Evolutionary conservation across 2,888 invertebrate genomes (phyloP).

Genomic region (Trypoxylon attenuatum): DNA sequence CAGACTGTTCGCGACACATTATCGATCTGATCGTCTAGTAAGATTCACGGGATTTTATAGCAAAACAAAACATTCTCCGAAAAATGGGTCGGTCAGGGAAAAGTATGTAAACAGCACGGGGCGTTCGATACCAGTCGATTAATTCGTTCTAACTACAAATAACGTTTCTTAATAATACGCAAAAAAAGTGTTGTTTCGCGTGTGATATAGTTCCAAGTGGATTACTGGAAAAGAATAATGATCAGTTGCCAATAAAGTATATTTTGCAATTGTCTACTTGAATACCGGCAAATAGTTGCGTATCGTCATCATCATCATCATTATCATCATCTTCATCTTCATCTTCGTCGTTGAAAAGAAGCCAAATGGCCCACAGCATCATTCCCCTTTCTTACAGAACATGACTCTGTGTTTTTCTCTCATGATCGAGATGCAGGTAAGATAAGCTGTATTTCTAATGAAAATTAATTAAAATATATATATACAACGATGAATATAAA

Average conservation of each 20-base stretch:
- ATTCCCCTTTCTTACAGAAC: constrained; percentile 5
- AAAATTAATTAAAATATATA: constrained; percentile 65
- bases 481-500: constrained; percentile 71
- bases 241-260: constrained; percentile 43
- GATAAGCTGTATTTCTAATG: constrained; percentile 66
- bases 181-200: too few relatives aligned
- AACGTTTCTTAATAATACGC: not conserved
- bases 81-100: too few relatives aligned
- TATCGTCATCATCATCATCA: constrained; percentile 20
- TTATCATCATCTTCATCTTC: too few relatives aligned
- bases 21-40: constrained; percentile 65
- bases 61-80: too few relatives aligned
- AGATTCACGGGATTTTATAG: too few relatives aligned
- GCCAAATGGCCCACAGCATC: not conserved
- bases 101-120: too few relatives aligned
- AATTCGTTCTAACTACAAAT: not conserved
- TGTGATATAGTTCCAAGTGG: not conserved
- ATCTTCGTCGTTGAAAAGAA: too few relatives aligned
- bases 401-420: not conserved
- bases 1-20: constrained; percentile 67
- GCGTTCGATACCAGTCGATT: too few relatives aligned
- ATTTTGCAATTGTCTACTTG: constrained; percentile 33
- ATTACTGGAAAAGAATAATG: constrained; percentile 35
- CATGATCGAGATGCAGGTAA: constrained; percentile 50
- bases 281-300: constrained; percentile 8